phyloP scores from a whole-genome alignment of 2,113 vertebrate species.

The Erythrocebus patas region DNA sequence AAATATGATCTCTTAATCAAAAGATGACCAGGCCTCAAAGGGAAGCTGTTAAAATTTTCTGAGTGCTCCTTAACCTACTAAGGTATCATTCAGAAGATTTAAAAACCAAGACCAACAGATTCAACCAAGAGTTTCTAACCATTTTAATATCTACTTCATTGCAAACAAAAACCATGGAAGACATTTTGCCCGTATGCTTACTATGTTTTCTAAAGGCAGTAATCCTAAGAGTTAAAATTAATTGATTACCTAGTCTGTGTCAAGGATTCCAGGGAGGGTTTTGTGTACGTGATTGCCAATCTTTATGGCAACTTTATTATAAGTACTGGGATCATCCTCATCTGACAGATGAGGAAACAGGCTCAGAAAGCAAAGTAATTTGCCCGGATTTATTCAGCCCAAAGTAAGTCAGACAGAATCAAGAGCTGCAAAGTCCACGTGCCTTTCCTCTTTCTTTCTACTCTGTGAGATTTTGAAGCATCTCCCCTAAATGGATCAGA shows the following conservation, averaged over 20 bases:
- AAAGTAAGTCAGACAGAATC: background rate
- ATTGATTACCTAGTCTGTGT: background rate
- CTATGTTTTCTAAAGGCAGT: background rate
- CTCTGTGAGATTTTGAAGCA: background rate
- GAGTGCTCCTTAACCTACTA: background rate
- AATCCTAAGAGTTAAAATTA: background rate
- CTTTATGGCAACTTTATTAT: background rate
- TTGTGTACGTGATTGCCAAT: background rate
- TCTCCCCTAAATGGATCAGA: background rate
- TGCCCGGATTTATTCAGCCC: background rate
- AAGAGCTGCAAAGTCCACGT: background rate
- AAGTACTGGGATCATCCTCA: background rate
- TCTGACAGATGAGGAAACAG: background rate
- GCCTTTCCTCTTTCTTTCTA: background rate
- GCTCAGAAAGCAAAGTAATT: background rate
- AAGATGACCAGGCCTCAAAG: slow-evolving; percentile 57
- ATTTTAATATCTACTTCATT: slow-evolving; percentile 33
- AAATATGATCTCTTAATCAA: slow-evolving; percentile 34
- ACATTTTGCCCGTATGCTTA: background rate
- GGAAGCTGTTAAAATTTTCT: background rate
- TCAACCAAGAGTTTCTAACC: slow-evolving; percentile 25
- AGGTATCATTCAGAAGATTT: background rate
- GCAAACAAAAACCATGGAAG: background rate
- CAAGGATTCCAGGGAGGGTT: background rate
- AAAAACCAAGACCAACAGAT: slow-evolving; percentile 3